Base-by-base conservation (phyloP, 2,113 vertebrate species). In the Dipodomys stephensi region DNA sequence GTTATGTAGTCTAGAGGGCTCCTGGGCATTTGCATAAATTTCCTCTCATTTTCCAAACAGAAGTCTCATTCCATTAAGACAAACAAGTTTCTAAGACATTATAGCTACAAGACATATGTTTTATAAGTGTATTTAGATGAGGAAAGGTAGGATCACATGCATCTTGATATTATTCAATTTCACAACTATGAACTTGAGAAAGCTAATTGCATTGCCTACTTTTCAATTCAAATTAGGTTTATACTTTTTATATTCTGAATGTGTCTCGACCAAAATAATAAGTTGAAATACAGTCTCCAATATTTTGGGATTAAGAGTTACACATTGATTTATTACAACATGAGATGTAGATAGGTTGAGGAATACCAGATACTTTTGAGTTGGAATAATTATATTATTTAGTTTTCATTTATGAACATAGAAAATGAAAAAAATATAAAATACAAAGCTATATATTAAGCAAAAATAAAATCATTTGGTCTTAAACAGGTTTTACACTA, bases 371-470 rank as follows among this genome's bases (percentile, higher is more conserved):
- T 60, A 68, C 13, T 81, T 15, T 72, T 84, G 22, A 84, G 15
- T 88, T 19, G 57, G 60, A 78, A 90, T 84, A 35, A 90, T 69
- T 92, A 65, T 88, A 86, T 22, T 76, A 10, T 87, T 96, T 92
- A 20, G 57, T 94, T 95, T 94, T 77, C 69, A 96, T 83, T 94
- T 49, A 88, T 57, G 49, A 91, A 46, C 20, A 67, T 90, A 83
- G 8, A 46, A 27, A 72, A 68, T 95, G 1, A 96, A 97, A 28
- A 74, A 88, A 79, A 85, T 92, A 88, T 30, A 94, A 49, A 49
- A 49, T 12, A 49, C 12, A 49, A 11, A 90, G 27, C 11, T 68
- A 73, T 22, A 72, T 25, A 25, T 73, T 89, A 57, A 10, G 74
- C 30, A 77, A 86, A 90, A 57, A 27, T 53, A 90, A 83, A 92